Evolutionary conservation across 1,140 invertebrate species (phyloP), one percentile per base, ranked within the genome.

Genomic region (Drosophila sp.): DNA sequence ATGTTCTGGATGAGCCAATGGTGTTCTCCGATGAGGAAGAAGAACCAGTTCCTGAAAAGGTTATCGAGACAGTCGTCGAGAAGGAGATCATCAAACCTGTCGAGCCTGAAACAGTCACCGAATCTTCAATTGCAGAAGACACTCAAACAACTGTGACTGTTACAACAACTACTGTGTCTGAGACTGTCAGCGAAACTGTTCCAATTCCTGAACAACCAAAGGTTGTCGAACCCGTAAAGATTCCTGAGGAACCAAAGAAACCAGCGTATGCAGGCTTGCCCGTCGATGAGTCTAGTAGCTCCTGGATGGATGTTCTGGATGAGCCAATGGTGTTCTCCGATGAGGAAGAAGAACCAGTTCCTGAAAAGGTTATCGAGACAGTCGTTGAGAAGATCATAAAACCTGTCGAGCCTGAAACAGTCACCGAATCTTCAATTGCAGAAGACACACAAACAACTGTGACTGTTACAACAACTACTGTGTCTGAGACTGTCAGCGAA

Each of bases 261-360:
- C 59, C 48, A 43, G 74, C 41, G 4, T 91, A 92, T 70, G 92
- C 90, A 56, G 92, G 90, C 34, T 78, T 92, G 40, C 91, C 92
- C 34, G 91, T 93, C 40, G 92, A 94, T 67, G 81, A 92, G 71
- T 87, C 92, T n/a, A 54, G 91, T 40, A 92, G 92, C 69, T 77
- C 91, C 11, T 94, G 93, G 92, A 92, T 94, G 87, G 90, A 92
- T 82, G 89, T 93, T 59, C 67, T 94, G 27, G 93, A 94, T 71
- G 92, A 93, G 78, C 91, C 92, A 56, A 92, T 94, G 51, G 76
- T 80, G 11, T 91, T 93, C 51, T 89, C 90, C 18, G 91, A 92
- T 63, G 92, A 92, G 14, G 91, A 92, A 76, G 64, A 53, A 21
- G 48, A 40, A 14, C 25, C 18, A 32, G 34, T 14, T 4, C 50